Evolutionary conservation across 2,888 invertebrate species (phyloP), one percentile per base, ranked within the genome.

Genomic region (Mylabris sibirica): DNA sequence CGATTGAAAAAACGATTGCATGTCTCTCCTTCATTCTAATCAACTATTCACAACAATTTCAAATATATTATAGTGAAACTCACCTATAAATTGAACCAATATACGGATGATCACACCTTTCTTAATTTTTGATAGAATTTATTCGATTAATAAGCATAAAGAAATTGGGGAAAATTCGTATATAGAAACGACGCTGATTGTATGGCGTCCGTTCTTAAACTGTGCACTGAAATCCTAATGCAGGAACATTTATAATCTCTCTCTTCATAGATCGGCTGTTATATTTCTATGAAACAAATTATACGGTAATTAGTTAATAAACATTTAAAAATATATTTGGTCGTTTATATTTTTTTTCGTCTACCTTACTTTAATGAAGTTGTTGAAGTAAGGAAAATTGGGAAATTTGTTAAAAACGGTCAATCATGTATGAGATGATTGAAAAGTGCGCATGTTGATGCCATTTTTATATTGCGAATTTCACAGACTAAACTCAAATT

Each of bases 131-230:
- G 44, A 44, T 17, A 6, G n/a, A n/a, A n/a, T 1, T 38, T 6
- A 6, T 17, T 17, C 0, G 41, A 12, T 44, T 12, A 17, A 4
- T 38, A 5, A n/a, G 4, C 0, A 20, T 20, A 2, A 49, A 20
- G 8, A 2, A 20, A 49, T 17, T 49, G 20, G 49, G 34, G 17
- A 9, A 20, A 34, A 34, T 53, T 20, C n/a, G 26, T 35, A 41
- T 34, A 20, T 14, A 61, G 22, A 20, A 66, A 53, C 53, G 69
- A 69, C 61, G 60, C 64, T 64, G 30, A 17, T 60, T 20, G 49
- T 24, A 60, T 63, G 66, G 69, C 66, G 69, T 63, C 66, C 57
- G 63, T 66, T 35, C 57, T n/a, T 41, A 53, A 44, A 69, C 69
- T 69, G 69, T 41, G 22, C 14, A 22, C 49, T 64, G 17, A 61